A percentile compares a stretch with the other conserved stretches of the same genome.
Evolutionary conservation across 2,113 vertebrate genomes (phyloP).

Genomic region (Nerophis lumbriciformis): DNA sequence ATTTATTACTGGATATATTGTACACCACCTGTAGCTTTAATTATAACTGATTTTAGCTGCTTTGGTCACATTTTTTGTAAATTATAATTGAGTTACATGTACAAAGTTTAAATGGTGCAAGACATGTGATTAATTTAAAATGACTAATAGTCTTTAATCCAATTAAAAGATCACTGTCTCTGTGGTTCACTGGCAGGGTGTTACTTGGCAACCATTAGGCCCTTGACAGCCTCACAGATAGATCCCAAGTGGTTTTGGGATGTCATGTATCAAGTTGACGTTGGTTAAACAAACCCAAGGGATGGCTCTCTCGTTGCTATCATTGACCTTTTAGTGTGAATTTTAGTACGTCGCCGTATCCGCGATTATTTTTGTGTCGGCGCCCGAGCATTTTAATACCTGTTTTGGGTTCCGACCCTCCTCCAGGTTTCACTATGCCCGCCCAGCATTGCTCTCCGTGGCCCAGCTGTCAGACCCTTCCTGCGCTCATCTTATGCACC

Average conservation of each 20-base stretch:
- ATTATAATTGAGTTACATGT: not conserved
- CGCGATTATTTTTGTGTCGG: not conserved
- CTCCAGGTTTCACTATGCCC: constrained; percentile 76
- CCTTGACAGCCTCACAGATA: constrained; percentile 47
- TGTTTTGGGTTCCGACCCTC: constrained; percentile 29
- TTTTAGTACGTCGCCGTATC: not conserved
- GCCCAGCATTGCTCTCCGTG: constrained; percentile 74
- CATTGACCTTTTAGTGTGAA: not conserved
- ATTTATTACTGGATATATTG: not conserved
- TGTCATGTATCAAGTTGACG: constrained; percentile 29
- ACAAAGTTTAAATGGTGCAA: constrained; percentile 18
- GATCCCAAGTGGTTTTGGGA: constrained; percentile 63
- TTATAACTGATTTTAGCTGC: not conserved
- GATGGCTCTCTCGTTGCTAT: constrained; percentile 13
- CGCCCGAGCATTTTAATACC: constrained; percentile 19
- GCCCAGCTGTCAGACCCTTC: constrained; percentile 70
- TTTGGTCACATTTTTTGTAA: not conserved
- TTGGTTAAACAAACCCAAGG: constrained; percentile 39
- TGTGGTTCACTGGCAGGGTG: constrained; percentile 9
- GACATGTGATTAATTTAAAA: constrained; percentile 32
- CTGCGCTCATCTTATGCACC: constrained; percentile 59
- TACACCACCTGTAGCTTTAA: not conserved
- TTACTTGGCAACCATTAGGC: constrained; percentile 49
- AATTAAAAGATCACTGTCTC: constrained; percentile 16
- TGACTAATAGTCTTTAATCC: constrained; percentile 37